These are phyloP conservation scores for Nesogale talazaci DNA, from an alignment of 2,113 vertebrate species.

Conservation along the genomic window DNA sequence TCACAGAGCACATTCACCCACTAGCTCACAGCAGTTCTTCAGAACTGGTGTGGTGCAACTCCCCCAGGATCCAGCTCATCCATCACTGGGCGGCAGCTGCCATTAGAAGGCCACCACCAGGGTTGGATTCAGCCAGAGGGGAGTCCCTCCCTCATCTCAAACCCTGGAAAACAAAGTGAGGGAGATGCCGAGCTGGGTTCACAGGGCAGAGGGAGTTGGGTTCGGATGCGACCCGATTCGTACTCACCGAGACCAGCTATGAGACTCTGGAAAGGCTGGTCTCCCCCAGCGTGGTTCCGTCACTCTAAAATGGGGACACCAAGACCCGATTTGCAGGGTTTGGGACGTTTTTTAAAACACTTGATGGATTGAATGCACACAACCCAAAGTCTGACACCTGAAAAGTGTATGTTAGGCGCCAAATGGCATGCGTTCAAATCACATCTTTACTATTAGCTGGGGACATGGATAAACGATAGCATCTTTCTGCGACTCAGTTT, in stretches of 20 bases:
- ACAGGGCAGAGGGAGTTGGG: neutral
- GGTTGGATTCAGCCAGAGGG: neutral
- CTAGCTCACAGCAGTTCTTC: conserved; percentile 50
- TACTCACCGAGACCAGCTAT: too few species aligned
- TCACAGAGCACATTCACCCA: conserved; percentile 41
- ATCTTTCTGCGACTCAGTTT: conserved; percentile 40
- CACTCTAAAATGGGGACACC: neutral
- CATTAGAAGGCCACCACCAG: neutral
- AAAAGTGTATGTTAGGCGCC: neutral
- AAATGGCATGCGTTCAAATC: neutral
- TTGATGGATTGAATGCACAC: neutral
- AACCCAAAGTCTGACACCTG: neutral
- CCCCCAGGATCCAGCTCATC: conserved; percentile 60
- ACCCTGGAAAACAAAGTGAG: conserved; percentile 10
- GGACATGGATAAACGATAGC: neutral
- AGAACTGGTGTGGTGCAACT: conserved; percentile 42
- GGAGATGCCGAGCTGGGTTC: neutral
- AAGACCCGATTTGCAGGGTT: neutral
- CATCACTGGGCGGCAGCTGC: conserved; percentile 7
- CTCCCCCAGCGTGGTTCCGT: neutral
- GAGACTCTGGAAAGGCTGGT: neutral
- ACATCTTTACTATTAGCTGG: neutral
- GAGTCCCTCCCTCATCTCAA: neutral
- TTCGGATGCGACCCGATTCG: too few species aligned
- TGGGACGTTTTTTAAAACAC: conserved; percentile 20